Base-by-base conservation (phyloP, 2,888 invertebrate genomes). In the Steinernema carpocapsae region DNA sequence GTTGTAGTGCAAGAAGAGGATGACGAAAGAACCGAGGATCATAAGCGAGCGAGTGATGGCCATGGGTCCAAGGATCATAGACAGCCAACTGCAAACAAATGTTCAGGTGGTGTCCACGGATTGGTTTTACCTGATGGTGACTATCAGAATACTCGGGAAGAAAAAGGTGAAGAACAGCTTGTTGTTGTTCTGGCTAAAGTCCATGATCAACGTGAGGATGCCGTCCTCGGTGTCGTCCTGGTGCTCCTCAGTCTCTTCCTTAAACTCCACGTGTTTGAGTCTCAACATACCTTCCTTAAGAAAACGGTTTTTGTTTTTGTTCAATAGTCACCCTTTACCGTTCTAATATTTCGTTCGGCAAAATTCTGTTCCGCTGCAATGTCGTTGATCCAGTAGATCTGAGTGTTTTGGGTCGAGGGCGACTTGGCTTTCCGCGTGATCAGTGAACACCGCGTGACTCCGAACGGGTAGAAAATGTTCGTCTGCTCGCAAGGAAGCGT, bases 41-140 rank as follows among this genome's bases (percentile, higher is more conserved):
- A 84, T 72, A 26, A 81, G 71, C 10, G 79, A 76, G 29, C 83
- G 75, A 14, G 83, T 84, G n/a, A 83, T 84, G 10, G 80, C 82
- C 82, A 83, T 83, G 4, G 83, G 83, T 10, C 83, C 83, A n/a
- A 84, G 78, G 0, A 78, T 72, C 17, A 84, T 76, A 4, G 83
- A 79, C 4, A 82, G 71, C 80, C 79, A 81, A 45, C 82, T 83
- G 73, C 4, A 37, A 37, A 10, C 37, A 37, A 37, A 3, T 37
- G 37, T 3, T 37, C 37, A 80, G 24, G 26, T 43, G 45, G 43
- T 37, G 29, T 43, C 4, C 19, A 70, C 10, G 45, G 48, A 37
- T 42, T 1, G 26, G 14, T 17, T 2, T 76, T 22, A 80, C 81
- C 78, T 76, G n/a, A 82, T 78, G 4, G 79, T 29, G 72, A 82